Evolutionary conservation across 2,797 vertebrate species (phyloP).

Genomic region (Ispidina lecontei): DNA sequence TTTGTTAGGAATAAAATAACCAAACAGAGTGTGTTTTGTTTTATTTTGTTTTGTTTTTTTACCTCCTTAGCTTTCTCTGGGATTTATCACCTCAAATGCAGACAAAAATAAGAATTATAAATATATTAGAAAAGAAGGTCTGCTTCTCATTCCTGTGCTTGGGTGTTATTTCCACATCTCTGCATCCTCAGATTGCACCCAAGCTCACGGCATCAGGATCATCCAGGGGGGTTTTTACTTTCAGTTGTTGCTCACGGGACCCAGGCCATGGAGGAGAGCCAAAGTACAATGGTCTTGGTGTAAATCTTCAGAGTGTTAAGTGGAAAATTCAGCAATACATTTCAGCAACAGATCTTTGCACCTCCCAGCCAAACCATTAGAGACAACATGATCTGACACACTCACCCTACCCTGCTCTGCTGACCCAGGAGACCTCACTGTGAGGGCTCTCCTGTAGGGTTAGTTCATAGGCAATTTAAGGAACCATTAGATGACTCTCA

Average conservation of each 20-base stretch:
- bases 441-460: neutral
- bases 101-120: neutral
- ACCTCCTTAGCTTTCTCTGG: neutral
- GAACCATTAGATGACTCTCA: neutral
- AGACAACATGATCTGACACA: neutral
- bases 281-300: neutral
- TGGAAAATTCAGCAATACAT: neutral
- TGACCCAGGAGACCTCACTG: neutral
- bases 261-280: neutral
- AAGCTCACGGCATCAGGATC: neutral
- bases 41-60: neutral
- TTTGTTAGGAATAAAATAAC: neutral
- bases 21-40: accelerated
- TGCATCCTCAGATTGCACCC: neutral
- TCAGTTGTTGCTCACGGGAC: neutral
- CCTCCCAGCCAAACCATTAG: neutral
- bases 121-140: neutral
- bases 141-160: neutral
- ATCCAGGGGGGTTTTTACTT: neutral
- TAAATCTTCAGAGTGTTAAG: neutral
- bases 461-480: neutral
- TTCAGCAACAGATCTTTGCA: neutral
- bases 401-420: accelerated
- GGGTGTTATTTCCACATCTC: neutral
- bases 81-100: neutral